Percentiles rank a stretch among this genome's conserved stretches.
phyloP scores from a whole-genome alignment of 1,140 invertebrate genomes.

The Diachasma alloeum region DNA sequence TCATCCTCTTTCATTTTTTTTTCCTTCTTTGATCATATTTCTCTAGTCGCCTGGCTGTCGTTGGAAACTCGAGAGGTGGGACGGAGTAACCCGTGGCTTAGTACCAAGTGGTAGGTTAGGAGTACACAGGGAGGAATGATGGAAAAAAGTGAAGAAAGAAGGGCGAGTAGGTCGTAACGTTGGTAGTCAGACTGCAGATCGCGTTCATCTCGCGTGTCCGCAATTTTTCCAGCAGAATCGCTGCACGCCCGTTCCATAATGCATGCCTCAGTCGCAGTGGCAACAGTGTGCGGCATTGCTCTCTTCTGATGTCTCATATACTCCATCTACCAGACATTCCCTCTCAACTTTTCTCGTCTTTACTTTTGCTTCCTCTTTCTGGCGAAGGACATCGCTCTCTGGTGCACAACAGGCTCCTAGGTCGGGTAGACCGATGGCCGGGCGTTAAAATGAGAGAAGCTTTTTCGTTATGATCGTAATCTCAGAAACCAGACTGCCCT shows the following conservation, averaged over 20 bases:
- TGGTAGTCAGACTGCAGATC: slow-evolving; percentile 37
- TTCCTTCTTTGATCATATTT: neutral
- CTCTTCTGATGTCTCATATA: slow-evolving; percentile 5
- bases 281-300: slow-evolving; percentile 34
- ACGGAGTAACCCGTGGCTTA: neutral
- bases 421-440: slow-evolving; percentile 31
- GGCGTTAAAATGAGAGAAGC: slow-evolving; percentile 37
- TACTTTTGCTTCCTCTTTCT: neutral
- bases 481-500: slow-evolving; percentile 49
- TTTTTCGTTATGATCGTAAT: slow-evolving; percentile 61
- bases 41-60: neutral
- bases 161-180: slow-evolving; percentile 8
- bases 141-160: neutral
- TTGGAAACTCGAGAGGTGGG: neutral
- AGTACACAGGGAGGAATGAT: slow-evolving; percentile 1
- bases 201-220: slow-evolving; percentile 53
- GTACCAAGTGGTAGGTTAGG: slow-evolving; percentile 6
- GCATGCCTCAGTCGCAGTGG: slow-evolving; percentile 40
- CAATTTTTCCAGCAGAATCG: slow-evolving; percentile 55
- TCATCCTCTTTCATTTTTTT: neutral
- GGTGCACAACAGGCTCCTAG: neutral
- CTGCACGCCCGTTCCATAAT: slow-evolving; percentile 54
- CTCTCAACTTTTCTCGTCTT: neutral
- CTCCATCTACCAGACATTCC: neutral
- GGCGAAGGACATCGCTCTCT: neutral